phyloP scores from a whole-genome alignment of 2,888 invertebrate species.

The Phaonia tiefii region DNA sequence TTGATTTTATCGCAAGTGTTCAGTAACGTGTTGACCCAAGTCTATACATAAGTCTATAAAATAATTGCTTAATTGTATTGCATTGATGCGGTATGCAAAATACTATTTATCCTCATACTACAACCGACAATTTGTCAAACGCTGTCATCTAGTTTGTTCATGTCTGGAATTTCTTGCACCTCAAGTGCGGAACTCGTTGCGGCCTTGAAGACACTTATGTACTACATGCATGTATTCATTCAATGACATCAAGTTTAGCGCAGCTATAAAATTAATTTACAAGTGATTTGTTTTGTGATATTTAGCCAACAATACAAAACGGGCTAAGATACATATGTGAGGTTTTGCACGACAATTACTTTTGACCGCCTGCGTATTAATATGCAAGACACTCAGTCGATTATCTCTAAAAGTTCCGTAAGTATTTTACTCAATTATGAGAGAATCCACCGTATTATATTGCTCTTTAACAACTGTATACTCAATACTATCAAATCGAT shows the following conservation, averaged over 20 bases:
- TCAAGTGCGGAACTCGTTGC: conserved; percentile 11
- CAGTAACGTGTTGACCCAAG: background rate
- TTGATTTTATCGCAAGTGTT: background rate
- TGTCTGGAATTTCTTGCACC: conserved; percentile 17
- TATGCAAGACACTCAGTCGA: conserved; percentile 31
- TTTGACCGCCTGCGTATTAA: background rate
- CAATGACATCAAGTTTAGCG: background rate
- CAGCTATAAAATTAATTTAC: conserved; percentile 23
- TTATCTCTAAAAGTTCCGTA: background rate
- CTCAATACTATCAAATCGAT: no score
- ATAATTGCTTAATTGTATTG: background rate
- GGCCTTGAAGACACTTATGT: conserved; percentile 38
- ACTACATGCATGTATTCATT: background rate
- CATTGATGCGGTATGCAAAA: conserved; percentile 26
- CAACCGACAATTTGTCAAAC: background rate
- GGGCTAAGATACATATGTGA: background rate
- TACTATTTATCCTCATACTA: background rate
- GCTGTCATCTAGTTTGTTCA: background rate
- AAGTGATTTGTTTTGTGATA: conserved; percentile 31
- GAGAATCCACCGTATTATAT: no score
- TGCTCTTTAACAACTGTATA: no score
- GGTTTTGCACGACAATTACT: no score
- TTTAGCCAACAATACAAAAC: background rate
- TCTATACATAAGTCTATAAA: background rate
- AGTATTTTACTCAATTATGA: no score